phyloP scores from a whole-genome alignment of 2,888 invertebrate species.

The Clitarchus hookeri region DNA sequence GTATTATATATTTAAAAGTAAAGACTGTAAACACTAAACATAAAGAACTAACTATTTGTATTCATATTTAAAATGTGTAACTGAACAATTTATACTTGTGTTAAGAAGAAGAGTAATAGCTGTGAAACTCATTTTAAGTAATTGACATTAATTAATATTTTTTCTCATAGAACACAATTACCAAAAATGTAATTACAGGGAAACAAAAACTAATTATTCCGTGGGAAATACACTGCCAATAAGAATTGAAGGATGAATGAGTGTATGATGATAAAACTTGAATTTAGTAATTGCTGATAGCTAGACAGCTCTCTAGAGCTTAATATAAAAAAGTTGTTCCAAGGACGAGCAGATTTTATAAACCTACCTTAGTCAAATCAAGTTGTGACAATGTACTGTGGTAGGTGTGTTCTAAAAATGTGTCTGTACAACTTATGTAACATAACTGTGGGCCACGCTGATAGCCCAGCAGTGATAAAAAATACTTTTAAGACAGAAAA shows the following conservation, averaged over 20 bases:
- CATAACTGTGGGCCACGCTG: no score
- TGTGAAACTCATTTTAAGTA: neutral
- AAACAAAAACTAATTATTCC: neutral
- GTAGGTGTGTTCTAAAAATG: neutral
- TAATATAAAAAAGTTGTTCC: neutral
- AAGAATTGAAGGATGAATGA: slow-evolving; percentile 14
- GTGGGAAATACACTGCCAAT: neutral
- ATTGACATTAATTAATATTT: neutral
- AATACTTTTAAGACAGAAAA: no score
- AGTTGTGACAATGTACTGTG: neutral
- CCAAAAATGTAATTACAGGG: neutral
- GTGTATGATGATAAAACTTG: neutral
- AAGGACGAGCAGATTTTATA: neutral
- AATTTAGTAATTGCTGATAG: neutral
- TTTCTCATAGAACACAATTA: neutral
- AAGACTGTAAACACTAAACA: neutral
- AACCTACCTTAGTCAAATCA: neutral
- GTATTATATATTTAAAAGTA: neutral
- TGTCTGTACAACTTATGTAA: neutral
- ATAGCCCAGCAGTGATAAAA: no score
- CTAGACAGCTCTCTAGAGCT: neutral
- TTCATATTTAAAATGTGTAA: neutral
- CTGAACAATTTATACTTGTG: neutral
- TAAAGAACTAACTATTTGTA: neutral
- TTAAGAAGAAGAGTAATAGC: neutral